Evolutionary conservation across 2,113 vertebrate species (phyloP).

Genomic region (Ophiodon elongatus): DNA sequence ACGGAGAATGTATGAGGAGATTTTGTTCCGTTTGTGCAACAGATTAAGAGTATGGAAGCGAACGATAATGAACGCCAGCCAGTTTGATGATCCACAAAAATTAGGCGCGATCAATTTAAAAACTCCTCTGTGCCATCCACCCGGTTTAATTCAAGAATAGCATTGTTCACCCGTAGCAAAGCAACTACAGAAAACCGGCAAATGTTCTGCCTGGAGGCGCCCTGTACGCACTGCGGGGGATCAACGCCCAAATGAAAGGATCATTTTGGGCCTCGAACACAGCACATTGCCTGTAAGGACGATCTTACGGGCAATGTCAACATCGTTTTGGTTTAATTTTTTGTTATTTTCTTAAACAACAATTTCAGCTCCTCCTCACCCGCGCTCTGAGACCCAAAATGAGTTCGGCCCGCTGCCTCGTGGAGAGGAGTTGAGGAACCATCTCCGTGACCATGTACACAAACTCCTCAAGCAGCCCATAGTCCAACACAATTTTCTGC

Average conservation of each 20-base stretch:
- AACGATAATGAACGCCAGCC: not conserved
- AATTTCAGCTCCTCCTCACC: constrained; percentile 66
- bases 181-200: not conserved
- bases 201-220: no score
- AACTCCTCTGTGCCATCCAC: not conserved
- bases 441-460: constrained; percentile 81
- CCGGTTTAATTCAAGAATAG: not conserved
- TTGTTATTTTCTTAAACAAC: not conserved
- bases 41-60: not conserved
- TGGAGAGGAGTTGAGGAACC: constrained; percentile 83
- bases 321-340: no score
- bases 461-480: constrained; percentile 84
- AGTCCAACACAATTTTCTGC: constrained; percentile 78
- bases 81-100: not conserved
- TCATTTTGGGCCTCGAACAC: not conserved
- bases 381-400: constrained; percentile 86
- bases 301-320: not conserved
- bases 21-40: not conserved
- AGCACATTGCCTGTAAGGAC: no score
- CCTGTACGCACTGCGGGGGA: not conserved
- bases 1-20: not conserved
- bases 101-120: not conserved
- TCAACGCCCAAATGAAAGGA: not conserved
- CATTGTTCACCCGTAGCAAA: not conserved
- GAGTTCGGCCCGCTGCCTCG: constrained; percentile 85